Base-by-base conservation (phyloP, 2,888 invertebrate species). In the Callyntrura sp. region DNA sequence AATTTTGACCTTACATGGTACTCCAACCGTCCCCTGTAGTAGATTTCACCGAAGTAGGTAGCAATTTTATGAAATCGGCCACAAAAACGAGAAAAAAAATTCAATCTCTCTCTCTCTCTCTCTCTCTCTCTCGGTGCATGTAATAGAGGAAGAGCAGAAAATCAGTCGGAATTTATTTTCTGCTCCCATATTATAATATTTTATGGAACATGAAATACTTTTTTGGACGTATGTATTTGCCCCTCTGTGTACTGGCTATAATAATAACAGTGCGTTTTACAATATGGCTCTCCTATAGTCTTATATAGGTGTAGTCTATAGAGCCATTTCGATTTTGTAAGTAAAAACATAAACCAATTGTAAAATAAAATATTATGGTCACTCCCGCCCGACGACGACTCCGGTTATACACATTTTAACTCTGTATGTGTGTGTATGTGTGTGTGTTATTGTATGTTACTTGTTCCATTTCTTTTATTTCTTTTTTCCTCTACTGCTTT, bases 261-360 rank as follows among this genome's bases (percentile, higher is more conserved):
- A 55, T 17, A n/a, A 2, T 55, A 55, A n/a, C 17, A 3, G 17
- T n/a, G 55, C 17, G 8, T 55, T n/a, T n/a, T n/a, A 55, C 55
- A 55, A 55, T n/a, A 4, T n/a, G n/a, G 8, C 8, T 20, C 23
- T n/a, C 23, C 20, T n/a, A n/a, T n/a, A 68, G 25, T n/a, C 25
- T 28, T 68, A 20, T 55, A 23, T 20, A 68, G 25, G 23, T 68
- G 68, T 68, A 68, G 25, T 35, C 35, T 35, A 2, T 35, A 35
- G 2, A 35, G 2, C 3, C 6, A 35, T 35, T 35, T 2, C 35
- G 35, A 6, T 35, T 35, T 35, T 2, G 35, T 35, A 81, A n/a
- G 81, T 48, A 84, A 81, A 84, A 70, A 81, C 45, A 57, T 62
- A 70, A 70, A 68, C 23, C 65, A 81, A 81, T 81, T 81, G 81